A percentile compares a stretch with the other conserved stretches of the same genome.
Conservation (phyloP, 2,797 vertebrate species). For the Sarcoramphus papa region DNA sequence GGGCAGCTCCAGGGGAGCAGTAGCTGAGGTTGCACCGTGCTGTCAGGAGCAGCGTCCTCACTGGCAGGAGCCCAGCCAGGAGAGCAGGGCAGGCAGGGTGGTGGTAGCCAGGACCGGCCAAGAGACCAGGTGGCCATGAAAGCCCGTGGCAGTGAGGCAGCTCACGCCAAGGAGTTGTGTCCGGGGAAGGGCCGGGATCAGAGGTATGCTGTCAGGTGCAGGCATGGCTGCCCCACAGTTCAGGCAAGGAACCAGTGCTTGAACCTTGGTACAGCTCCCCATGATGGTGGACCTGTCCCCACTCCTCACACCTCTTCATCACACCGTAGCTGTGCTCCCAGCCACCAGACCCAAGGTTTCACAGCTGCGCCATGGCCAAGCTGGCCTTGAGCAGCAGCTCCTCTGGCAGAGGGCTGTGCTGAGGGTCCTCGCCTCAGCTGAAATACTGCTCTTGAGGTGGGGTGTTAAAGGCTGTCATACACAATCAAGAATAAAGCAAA, state of each 20-base stretch:
- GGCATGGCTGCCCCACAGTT: fast-evolving
- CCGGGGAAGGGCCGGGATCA: background rate
- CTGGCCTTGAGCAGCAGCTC: fast-evolving
- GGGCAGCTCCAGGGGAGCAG: background rate
- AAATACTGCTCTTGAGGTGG: background rate
- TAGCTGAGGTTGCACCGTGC: background rate
- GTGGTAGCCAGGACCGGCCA: background rate
- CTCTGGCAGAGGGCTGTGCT: background rate
- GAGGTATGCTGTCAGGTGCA: fast-evolving
- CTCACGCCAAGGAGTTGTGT: fast-evolving
- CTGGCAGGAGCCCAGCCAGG: too few relatives aligned
- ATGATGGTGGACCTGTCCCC: background rate
- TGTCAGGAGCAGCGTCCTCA: fast-evolving
- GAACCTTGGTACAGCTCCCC: background rate
- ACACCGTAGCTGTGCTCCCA: background rate
- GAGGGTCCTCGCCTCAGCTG: background rate
- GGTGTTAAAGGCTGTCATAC: background rate
- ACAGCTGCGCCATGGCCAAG: background rate
- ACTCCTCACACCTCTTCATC: background rate
- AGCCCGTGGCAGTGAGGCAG: background rate
- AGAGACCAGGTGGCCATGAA: background rate
- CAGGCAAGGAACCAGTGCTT: background rate
- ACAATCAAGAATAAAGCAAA: background rate
- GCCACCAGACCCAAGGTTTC: background rate
- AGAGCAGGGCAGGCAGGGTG: too few relatives aligned